A percentile compares a stretch with the other conserved stretches of the same genome.
These are phyloP conservation scores for Tangara arthus DNA, from an alignment of 2,797 vertebrate species.

Conservation along the genomic window DNA sequence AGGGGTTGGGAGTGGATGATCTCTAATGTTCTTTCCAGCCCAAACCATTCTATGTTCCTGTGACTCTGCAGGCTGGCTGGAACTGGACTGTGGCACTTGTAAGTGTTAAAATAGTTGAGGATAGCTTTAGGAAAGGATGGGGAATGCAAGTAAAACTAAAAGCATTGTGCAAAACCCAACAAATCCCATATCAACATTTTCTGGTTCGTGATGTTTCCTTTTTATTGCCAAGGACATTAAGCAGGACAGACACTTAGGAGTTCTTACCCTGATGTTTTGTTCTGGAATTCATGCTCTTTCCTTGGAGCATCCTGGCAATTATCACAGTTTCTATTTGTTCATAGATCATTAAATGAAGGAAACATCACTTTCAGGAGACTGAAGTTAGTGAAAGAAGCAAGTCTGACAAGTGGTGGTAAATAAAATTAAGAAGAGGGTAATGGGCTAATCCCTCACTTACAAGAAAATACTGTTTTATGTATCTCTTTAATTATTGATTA, in stretches of 20 bases:
- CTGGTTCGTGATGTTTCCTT: neutral
- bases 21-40: neutral
- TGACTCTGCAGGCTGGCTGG: neutral
- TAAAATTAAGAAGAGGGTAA: neutral
- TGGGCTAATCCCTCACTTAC: neutral
- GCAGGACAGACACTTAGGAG: neutral
- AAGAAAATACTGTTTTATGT: neutral
- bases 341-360: neutral
- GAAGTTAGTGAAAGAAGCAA: neutral
- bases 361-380: neutral
- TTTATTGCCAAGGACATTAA: neutral
- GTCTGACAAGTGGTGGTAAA: neutral
- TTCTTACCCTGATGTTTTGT: neutral
- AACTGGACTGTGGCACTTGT: neutral
- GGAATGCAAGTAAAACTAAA: neutral
- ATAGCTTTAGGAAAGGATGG: neutral
- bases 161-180: neutral
- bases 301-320: neutral
- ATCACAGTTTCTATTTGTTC: neutral
- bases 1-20: fast-evolving
- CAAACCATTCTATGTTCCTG: neutral
- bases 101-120: neutral
- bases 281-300: neutral
- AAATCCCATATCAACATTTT: neutral
- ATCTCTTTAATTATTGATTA: neutral